Base-by-base conservation (phyloP, 2,113 vertebrate species). In the Phylloscopus trochilus region DNA sequence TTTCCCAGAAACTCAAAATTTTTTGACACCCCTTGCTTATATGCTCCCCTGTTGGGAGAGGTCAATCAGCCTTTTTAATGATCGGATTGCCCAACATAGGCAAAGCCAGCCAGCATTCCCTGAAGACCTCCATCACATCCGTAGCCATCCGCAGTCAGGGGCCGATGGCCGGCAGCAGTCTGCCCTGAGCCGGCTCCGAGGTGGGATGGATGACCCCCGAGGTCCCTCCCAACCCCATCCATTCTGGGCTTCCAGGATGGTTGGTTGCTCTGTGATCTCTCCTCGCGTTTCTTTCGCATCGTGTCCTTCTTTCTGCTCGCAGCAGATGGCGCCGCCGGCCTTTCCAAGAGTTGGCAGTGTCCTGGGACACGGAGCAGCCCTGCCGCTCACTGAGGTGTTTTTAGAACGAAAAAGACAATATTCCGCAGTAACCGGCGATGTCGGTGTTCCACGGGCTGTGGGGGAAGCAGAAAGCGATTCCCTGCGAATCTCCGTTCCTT, bases 21-120 rank as follows among this genome's bases (percentile, higher is more conserved):
- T 98, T 99, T 97, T 98, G 98, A 98, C 98, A 98, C 96, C 98
- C 98, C 98, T 99, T 99, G 98, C 98, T 99, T 98, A 98, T 98
- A 93, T 98, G 97, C 96, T 99, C 99, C 68, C 99, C 99, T 99
- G 98, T 98, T 98, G 97, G 98, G 98, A 99, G 91, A 98, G 93
- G 92, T 97, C 95, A 94, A 80, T 98, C 97, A 96, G 81, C 92
- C 91, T 92, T 88, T 81, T 95, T 89, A 94, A 96, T 81, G 39
- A 89, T 72, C 77, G 18, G 49, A 26, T 70, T 23, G 63, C 51
- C 60, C 81, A 64, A 10, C 56, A 70, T 23, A 58, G 17, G 41
- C 56, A 56, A 87, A 94, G 91, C 30, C 90, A 85, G 82, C 13
- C 59, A 62, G 59, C 68, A 64, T 92, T 74, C 62, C 63, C 53